Percentiles rank a stretch among this genome's conserved stretches.
Conservation (phyloP, 2,113 vertebrate genomes). For the Paraplagusia blochii region DNA sequence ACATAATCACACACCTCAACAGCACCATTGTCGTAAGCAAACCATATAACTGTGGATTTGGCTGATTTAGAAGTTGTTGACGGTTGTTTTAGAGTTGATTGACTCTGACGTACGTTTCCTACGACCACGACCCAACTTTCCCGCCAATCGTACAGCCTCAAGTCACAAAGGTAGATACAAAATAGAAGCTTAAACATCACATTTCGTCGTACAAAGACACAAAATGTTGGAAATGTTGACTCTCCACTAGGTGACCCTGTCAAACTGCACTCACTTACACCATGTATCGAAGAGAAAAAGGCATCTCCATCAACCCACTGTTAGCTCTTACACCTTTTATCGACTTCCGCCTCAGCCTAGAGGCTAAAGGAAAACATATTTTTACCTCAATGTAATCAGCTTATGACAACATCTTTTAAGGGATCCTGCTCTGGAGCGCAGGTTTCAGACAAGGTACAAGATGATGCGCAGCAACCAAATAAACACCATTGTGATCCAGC, state of each 20-base stretch:
- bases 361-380: conserved; percentile 50
- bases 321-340: conserved; percentile 62
- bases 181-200: conserved; percentile 1
- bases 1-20: conserved; percentile 68
- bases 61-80: conserved; percentile 52
- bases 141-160: conserved; percentile 1
- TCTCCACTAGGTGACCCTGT: conserved; percentile 49
- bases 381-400: conserved; percentile 61
- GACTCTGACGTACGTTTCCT: too few relatives aligned
- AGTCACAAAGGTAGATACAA: background rate
- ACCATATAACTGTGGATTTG: conserved; percentile 37
- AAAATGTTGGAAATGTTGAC: conserved; percentile 9
- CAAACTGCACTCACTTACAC: conserved; percentile 68
- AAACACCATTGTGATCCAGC: conserved; percentile 47
- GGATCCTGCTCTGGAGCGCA: conserved; percentile 43
- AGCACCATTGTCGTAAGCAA: conserved; percentile 53
- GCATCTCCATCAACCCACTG: conserved; percentile 60
- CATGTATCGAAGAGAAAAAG: conserved; percentile 65
- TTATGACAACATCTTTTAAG: conserved; percentile 67
- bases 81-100: conserved; percentile 40
- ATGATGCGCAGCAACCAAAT: conserved; percentile 2
- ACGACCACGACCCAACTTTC: too few relatives aligned
- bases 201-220: too few relatives aligned
- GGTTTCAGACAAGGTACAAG: conserved; percentile 45
- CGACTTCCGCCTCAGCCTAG: conserved; percentile 59